These are phyloP conservation scores for Lepidocolaptes lacrymiger DNA, from an alignment of 2,797 vertebrate genomes.

Conservation along the genomic window DNA sequence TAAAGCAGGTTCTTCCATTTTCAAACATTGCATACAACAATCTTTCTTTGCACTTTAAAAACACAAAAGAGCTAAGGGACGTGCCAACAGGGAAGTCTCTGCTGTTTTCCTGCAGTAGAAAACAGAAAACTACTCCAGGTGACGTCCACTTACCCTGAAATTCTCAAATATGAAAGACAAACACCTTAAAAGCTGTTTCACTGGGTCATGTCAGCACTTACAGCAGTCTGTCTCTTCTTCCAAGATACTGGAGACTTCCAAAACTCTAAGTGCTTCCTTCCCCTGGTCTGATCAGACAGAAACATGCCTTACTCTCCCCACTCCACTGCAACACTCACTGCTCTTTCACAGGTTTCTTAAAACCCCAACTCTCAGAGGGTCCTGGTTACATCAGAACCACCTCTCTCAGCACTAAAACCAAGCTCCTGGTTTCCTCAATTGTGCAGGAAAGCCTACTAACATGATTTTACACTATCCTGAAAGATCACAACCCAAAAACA, in stretches of 20 bases:
- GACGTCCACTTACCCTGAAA: neutral
- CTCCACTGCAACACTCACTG: neutral
- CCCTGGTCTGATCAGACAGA: neutral
- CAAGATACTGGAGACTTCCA: neutral
- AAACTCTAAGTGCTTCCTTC: neutral
- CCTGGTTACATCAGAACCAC: neutral
- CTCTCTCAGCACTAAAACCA: neutral
- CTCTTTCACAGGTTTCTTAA: neutral
- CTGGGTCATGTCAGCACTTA: neutral
- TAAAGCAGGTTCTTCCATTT: neutral
- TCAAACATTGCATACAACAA: neutral
- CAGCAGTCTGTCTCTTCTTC: neutral
- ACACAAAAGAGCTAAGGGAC: neutral
- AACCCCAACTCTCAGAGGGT: neutral
- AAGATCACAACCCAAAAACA: neutral
- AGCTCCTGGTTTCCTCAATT: neutral
- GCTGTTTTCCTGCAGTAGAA: neutral
- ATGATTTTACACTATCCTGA: neutral
- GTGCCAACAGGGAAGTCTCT: neutral
- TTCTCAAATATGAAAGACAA: neutral
- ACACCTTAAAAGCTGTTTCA: neutral
- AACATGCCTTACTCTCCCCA: neutral
- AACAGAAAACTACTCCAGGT: neutral
- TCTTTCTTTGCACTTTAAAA: neutral
- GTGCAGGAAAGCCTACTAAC: neutral